phyloP scores from a whole-genome alignment of 2,113 vertebrate species.

The Centrocercus urophasianus region DNA sequence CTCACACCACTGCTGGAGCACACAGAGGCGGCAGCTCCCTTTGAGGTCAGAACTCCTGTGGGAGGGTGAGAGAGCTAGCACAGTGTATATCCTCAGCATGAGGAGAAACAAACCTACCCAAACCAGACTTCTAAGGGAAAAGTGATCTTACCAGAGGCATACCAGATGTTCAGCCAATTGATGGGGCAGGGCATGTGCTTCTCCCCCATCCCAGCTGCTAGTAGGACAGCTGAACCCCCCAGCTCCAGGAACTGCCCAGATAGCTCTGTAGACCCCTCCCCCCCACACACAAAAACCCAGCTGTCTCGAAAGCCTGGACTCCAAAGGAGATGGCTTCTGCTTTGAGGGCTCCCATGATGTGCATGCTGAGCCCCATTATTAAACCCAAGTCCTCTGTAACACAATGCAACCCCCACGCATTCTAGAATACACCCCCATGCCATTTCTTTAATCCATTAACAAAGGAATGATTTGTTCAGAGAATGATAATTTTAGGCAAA shows the following conservation, averaged over 20 bases:
- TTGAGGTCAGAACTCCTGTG: not conserved
- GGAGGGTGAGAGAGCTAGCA: not conserved
- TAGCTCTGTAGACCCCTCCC: not conserved
- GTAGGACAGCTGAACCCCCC: not conserved
- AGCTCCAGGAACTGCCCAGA: not conserved
- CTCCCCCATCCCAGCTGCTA: not conserved
- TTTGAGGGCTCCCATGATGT: accelerated
- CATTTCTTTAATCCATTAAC: not conserved
- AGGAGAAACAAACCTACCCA: not conserved
- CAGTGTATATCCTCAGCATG: not conserved
- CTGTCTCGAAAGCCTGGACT: not conserved
- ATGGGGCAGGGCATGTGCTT: not conserved
- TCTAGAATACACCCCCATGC: not conserved
- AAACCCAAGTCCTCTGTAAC: not conserved
- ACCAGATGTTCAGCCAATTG: not conserved
- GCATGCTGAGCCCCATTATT: not conserved
- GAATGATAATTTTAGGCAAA: not conserved
- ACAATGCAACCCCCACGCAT: accelerated
- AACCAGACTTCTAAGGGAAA: not conserved
- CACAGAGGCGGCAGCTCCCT: not conserved
- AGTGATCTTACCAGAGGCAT: not conserved
- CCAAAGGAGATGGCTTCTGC: not conserved
- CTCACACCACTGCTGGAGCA: not conserved
- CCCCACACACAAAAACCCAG: not conserved
- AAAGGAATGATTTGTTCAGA: not conserved